These are phyloP conservation scores for Cabera pusaria DNA, from an alignment of 2,888 invertebrate species.

Conservation along the genomic window DNA sequence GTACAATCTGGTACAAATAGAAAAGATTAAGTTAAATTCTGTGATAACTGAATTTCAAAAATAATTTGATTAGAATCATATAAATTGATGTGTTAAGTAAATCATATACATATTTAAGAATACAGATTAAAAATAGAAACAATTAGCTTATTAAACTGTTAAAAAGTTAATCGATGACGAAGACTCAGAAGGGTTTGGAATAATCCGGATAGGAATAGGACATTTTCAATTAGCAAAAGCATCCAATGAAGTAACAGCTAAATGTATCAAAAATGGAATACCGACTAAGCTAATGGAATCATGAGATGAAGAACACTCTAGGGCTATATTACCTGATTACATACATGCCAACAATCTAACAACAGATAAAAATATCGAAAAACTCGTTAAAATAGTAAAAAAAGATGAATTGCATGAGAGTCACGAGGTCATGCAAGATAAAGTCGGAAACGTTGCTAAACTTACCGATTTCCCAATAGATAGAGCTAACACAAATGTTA, in stretches of 20 bases:
- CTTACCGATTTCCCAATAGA: constrained; percentile 48
- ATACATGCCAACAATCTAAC: constrained; percentile 51
- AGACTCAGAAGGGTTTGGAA: constrained; percentile 38
- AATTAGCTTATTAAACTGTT: too few relatives aligned
- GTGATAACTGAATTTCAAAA: too few relatives aligned
- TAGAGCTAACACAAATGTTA: constrained; percentile 22
- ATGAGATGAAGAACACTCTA: constrained; percentile 47
- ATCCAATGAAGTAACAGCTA: constrained; percentile 46
- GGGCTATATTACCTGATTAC: constrained; percentile 49
- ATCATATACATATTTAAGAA: too few relatives aligned
- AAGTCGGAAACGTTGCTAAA: constrained; percentile 34
- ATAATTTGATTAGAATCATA: too few relatives aligned
- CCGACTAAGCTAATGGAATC: constrained; percentile 47
- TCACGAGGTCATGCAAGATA: constrained; percentile 54
- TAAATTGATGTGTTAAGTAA: too few relatives aligned
- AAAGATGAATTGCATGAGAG: constrained; percentile 46
- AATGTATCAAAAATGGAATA: constrained; percentile 39
- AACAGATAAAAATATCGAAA: not conserved
- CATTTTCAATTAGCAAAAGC: constrained; percentile 47
- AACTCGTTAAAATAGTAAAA: constrained; percentile 35
- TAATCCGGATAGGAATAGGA: constrained; percentile 38
- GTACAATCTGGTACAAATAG: too few relatives aligned
- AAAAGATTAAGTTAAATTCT: too few relatives aligned
- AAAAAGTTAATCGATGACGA: too few relatives aligned
- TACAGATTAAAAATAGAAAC: too few relatives aligned